A percentile compares a stretch with the other conserved stretches of the same genome.
These are phyloP conservation scores for Hoplostethus atlanticus DNA, from an alignment of 2,797 vertebrate genomes.

Conservation along the genomic window DNA sequence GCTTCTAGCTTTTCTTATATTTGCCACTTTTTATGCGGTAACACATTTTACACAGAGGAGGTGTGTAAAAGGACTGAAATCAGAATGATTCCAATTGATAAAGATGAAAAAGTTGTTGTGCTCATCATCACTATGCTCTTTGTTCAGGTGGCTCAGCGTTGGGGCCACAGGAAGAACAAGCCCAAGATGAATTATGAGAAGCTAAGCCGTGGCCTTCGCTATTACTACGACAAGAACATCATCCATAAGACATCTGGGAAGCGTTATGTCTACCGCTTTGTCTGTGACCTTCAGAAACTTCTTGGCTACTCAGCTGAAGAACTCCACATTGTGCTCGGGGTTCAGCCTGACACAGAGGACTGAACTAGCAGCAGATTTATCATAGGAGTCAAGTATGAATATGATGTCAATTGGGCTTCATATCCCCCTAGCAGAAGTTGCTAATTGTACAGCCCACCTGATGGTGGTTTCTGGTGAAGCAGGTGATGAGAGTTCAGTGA, in stretches of 20 bases:
- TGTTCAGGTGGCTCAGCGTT: conserved; percentile 89
- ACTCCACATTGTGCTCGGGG: conserved; percentile 93
- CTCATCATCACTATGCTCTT: neutral
- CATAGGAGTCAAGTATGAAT: too few species aligned
- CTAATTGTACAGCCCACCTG: too few species aligned
- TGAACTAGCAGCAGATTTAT: conserved; percentile 47
- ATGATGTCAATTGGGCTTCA: too few species aligned
- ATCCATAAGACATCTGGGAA: conserved; percentile 93
- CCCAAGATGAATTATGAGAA: conserved; percentile 97
- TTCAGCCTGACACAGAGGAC: conserved; percentile 89
- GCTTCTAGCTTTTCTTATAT: too few species aligned
- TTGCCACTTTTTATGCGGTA: too few species aligned
- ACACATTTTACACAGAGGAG: neutral
- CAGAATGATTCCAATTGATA: too few species aligned
- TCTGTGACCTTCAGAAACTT: conserved; percentile 92
- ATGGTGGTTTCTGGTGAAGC: too few species aligned
- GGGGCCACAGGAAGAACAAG: conserved; percentile 95
- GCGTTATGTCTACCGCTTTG: conserved; percentile 92
- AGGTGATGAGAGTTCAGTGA: too few species aligned
- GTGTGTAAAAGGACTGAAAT: too few species aligned
- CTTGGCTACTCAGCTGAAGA: conserved; percentile 91
- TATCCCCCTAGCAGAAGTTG: too few species aligned
- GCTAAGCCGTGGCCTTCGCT: conserved; percentile 91
- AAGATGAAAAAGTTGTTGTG: too few species aligned
- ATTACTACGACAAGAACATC: conserved; percentile 95